Percentiles rank a stretch among this genome's conserved stretches.
phyloP scores from a whole-genome alignment of 1,140 invertebrate species.

The Steinernema khuongi region DNA sequence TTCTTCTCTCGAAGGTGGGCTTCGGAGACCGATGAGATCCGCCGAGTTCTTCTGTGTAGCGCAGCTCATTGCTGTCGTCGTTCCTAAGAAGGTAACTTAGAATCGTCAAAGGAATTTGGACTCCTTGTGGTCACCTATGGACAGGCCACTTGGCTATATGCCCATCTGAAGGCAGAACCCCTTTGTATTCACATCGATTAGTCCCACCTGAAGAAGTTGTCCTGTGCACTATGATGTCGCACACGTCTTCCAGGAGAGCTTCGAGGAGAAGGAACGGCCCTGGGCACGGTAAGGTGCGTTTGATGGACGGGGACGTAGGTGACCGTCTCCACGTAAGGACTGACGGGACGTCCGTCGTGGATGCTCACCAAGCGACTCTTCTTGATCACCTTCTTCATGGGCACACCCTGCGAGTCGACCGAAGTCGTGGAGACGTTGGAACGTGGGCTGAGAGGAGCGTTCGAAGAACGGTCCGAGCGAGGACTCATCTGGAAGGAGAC shows the following conservation, averaged over 20 bases:
- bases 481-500: slow-evolving; percentile 10
- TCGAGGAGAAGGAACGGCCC: not conserved
- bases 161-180: too few species aligned
- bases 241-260: not conserved
- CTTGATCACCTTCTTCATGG: slow-evolving; percentile 27
- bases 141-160: too few species aligned
- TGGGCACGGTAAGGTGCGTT: not conserved
- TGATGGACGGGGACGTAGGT: slow-evolving; percentile 30
- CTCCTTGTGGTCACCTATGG: too few species aligned
- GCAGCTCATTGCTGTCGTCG: not conserved
- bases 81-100: not conserved
- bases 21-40: not conserved
- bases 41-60: not conserved
- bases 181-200: too few species aligned
- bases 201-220: not conserved
- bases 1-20: not conserved
- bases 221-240: not conserved
- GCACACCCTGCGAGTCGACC: not conserved
- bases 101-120: not conserved
- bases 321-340: slow-evolving; percentile 50
- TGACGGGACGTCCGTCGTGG: slow-evolving; percentile 56
- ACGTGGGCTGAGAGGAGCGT: not conserved
- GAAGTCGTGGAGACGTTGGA: not conserved
- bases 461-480: not conserved
- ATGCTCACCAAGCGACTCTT: slow-evolving; percentile 55